These are phyloP conservation scores for Strigamia transsilvanica DNA, from an alignment of 2,888 invertebrate genomes.

Conservation along the genomic window DNA sequence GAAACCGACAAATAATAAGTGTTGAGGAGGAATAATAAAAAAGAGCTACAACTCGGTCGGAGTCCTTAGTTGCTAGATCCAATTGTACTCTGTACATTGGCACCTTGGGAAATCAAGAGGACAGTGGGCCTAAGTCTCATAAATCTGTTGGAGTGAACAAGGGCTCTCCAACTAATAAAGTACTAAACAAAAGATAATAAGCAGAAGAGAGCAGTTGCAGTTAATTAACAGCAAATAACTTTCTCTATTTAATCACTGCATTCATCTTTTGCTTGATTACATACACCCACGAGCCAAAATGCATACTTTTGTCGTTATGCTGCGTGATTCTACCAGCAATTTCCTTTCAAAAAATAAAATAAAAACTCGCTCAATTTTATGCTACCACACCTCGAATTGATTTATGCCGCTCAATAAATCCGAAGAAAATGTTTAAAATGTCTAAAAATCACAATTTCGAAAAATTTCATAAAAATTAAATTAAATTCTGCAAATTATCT, in stretches of 20 bases:
- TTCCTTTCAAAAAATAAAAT: slow-evolving; percentile 19
- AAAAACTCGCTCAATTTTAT: slow-evolving; percentile 16
- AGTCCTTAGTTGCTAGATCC: slow-evolving; percentile 37
- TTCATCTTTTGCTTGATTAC: slow-evolving; percentile 48
- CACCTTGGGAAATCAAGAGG: slow-evolving; percentile 44
- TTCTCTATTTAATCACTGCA: slow-evolving; percentile 18
- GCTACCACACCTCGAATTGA: slow-evolving; percentile 40
- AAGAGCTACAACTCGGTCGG: slow-evolving; percentile 2
- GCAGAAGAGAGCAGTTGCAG: slow-evolving; percentile 38
- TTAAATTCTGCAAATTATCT: background rate
- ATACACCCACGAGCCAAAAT: slow-evolving; percentile 12
- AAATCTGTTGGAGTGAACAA: slow-evolving; percentile 41
- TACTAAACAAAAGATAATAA: slow-evolving; percentile 47
- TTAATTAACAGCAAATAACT: slow-evolving; percentile 28
- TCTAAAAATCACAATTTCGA: background rate
- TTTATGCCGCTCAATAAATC: slow-evolving; percentile 16
- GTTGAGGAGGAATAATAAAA: background rate
- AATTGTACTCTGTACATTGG: slow-evolving; percentile 46
- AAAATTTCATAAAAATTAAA: too few species aligned
- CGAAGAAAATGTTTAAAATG: too few species aligned
- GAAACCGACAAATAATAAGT: slow-evolving; percentile 4
- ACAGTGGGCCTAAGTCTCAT: slow-evolving; percentile 45
- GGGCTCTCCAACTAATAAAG: slow-evolving; percentile 40
- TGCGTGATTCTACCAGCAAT: background rate
- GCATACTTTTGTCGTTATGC: background rate